These are phyloP conservation scores for Pristionchus fissidentatus DNA, from an alignment of 2,888 invertebrate genomes.

Conservation along the genomic window DNA sequence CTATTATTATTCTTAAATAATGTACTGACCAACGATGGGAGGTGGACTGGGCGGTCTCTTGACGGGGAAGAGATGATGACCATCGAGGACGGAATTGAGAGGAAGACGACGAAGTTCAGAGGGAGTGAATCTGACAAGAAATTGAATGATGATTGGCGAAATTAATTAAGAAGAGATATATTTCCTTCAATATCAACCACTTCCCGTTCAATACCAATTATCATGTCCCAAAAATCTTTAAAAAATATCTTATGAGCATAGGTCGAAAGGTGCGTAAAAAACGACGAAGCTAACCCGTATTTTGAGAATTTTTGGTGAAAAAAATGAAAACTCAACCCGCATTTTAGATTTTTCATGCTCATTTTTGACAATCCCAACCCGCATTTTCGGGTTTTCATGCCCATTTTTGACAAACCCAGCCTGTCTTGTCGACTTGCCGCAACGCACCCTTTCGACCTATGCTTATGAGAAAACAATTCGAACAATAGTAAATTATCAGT, in stretches of 20 bases:
- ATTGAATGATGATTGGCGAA: background rate
- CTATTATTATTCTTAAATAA: background rate
- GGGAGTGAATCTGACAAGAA: slow-evolving; percentile 84
- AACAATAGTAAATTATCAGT: too few relatives aligned
- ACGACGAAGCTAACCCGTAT: too few relatives aligned
- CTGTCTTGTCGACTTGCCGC: too few relatives aligned
- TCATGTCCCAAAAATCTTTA: background rate
- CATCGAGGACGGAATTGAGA: slow-evolving; percentile 88
- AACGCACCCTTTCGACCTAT: too few relatives aligned
- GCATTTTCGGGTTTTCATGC: too few relatives aligned
- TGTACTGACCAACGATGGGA: slow-evolving; percentile 54
- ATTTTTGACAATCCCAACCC: too few relatives aligned
- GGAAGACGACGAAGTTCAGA: slow-evolving; percentile 92
- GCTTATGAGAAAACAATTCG: too few relatives aligned
- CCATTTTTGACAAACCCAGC: too few relatives aligned
- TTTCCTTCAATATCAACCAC: background rate
- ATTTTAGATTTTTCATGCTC: too few relatives aligned
- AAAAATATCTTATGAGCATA: background rate
- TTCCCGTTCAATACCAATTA: background rate
- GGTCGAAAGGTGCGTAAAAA: too few relatives aligned
- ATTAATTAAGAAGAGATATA: background rate
- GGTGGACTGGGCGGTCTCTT: slow-evolving; percentile 67
- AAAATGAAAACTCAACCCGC: too few relatives aligned
- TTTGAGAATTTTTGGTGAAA: too few relatives aligned
- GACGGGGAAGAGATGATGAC: slow-evolving; percentile 73